Evolutionary conservation across 2,797 vertebrate species (phyloP).

Genomic region (Cossypha caffra): DNA sequence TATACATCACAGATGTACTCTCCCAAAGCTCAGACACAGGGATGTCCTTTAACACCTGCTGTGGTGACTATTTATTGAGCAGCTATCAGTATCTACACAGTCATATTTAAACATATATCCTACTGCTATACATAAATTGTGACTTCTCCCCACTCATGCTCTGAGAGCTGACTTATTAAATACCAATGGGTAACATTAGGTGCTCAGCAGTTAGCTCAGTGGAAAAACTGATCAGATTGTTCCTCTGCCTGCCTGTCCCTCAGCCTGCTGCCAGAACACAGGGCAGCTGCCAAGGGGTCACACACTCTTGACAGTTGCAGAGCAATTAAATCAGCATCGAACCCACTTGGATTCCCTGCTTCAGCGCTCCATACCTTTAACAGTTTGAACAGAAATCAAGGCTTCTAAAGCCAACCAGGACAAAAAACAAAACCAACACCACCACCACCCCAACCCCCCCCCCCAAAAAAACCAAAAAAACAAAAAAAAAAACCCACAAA

Average conservation of each 20-base stretch:
- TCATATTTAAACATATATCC: not conserved
- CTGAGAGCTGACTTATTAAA: not conserved
- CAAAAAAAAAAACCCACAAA: too few species aligned
- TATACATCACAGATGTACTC: not conserved
- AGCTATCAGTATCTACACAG: not conserved
- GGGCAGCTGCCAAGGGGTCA: not conserved
- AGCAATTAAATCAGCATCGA: not conserved
- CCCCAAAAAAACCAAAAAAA: not conserved
- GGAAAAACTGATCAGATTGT: not conserved
- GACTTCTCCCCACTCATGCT: not conserved
- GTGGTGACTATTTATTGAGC: not conserved
- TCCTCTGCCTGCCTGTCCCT: not conserved
- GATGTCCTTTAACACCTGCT: not conserved
- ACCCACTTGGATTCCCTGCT: not conserved
- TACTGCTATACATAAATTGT: not conserved
- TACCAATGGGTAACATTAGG: not conserved
- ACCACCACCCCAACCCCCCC: not conserved
- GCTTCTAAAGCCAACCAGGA: not conserved
- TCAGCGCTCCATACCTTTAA: not conserved
- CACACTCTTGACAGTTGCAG: not conserved
- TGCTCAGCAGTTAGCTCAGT: not conserved
- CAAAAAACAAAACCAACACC: not conserved
- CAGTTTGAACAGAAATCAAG: not conserved
- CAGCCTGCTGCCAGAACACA: fast-evolving
- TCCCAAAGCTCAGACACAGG: not conserved